Evolutionary conservation across 2,113 vertebrate genomes (phyloP).

Genomic region (Chlamydotis undulata): DNA sequence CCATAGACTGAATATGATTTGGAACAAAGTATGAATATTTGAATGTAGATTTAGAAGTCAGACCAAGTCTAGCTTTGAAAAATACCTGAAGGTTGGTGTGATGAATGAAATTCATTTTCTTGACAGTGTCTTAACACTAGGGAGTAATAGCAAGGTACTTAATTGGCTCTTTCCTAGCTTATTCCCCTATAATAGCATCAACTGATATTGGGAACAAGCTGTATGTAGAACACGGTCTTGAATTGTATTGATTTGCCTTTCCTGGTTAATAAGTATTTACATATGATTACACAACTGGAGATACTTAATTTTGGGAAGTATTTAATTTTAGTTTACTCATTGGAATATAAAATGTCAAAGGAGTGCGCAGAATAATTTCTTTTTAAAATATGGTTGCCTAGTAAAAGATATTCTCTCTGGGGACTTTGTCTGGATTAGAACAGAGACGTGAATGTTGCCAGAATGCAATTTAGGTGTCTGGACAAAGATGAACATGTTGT

Average conservation of each 20-base stretch:
- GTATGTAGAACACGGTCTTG: background rate
- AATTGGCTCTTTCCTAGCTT: background rate
- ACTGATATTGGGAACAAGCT: background rate
- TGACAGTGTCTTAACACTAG: background rate
- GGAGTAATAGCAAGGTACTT: background rate
- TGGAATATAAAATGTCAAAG: background rate
- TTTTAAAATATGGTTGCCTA: background rate
- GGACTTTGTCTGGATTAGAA: background rate
- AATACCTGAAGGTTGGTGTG: background rate
- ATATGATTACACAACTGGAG: background rate
- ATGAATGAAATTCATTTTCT: background rate
- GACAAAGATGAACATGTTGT: background rate
- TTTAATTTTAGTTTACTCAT: background rate
- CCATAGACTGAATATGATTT: background rate
- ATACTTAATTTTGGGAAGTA: background rate
- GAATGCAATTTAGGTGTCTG: conserved; percentile 19
- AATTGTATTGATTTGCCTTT: background rate
- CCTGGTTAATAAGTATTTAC: background rate
- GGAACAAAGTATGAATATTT: background rate
- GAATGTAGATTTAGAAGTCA: background rate
- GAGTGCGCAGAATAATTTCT: background rate
- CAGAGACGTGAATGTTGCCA: background rate
- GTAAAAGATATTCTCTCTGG: background rate
- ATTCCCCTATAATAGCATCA: background rate
- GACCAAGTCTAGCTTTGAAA: background rate